Percentiles rank a stretch among this genome's conserved stretches.
Conservation (phyloP, 2,113 vertebrate genomes). For the Ophthalmolycus amberensis region DNA sequence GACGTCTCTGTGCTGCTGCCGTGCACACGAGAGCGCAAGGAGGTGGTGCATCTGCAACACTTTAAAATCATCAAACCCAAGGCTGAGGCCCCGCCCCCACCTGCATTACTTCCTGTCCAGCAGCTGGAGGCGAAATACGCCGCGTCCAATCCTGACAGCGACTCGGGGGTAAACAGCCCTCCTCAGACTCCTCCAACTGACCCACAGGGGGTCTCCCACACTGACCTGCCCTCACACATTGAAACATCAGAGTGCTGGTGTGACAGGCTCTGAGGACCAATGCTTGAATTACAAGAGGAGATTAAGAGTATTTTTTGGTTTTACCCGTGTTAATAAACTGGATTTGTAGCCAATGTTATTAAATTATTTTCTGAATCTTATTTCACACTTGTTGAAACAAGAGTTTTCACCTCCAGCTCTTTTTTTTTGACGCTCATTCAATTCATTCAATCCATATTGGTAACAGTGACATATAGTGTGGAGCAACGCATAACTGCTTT, state of each 20-base stretch:
- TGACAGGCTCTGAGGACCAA: slow-evolving; percentile 69
- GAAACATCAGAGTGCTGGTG: slow-evolving; percentile 77
- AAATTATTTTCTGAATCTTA: slow-evolving; percentile 63
- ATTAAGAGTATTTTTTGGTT: slow-evolving; percentile 58
- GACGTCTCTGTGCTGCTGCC: slow-evolving; percentile 82
- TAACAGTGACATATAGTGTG: neutral
- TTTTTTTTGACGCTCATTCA: neutral
- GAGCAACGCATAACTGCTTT: neutral
- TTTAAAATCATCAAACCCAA: slow-evolving; percentile 85
- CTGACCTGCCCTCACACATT: slow-evolving; percentile 67
- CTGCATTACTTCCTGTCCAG: slow-evolving; percentile 47
- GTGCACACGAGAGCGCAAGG: slow-evolving; percentile 77
- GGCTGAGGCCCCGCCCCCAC: slow-evolving; percentile 45
- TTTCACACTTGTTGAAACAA: slow-evolving; percentile 14
- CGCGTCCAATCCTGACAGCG: slow-evolving; percentile 63
- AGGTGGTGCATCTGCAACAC: slow-evolving; percentile 83
- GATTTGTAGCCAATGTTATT: slow-evolving; percentile 51
- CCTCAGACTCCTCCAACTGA: slow-evolving; percentile 76
- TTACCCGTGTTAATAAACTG: slow-evolving; percentile 47
- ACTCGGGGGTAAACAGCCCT: slow-evolving; percentile 81
- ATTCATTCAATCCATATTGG: neutral
- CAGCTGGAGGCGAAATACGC: slow-evolving; percentile 67
- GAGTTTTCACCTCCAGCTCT: slow-evolving; percentile 24
- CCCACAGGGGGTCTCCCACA: slow-evolving; percentile 71
- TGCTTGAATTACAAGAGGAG: slow-evolving; percentile 53